These are phyloP conservation scores for Palythoa heliodiscus DNA, from an alignment of 92 coral and sea anemone genomes.

Conservation along the genomic window DNA sequence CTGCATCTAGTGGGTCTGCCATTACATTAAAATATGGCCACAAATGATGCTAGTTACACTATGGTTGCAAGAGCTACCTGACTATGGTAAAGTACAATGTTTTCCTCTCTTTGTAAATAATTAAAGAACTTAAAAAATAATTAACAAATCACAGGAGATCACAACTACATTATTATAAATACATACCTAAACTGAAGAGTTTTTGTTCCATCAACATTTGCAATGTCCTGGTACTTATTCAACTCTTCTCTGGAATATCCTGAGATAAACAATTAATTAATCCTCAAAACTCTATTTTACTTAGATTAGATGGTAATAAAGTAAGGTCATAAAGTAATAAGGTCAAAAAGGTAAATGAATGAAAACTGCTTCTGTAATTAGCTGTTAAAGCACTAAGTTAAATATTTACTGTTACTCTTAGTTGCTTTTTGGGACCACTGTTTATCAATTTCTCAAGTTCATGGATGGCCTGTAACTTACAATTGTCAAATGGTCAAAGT, in stretches of 20 bases:
- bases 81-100: background rate
- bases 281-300: background rate
- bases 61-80: background rate
- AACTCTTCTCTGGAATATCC: slow-evolving; percentile 47
- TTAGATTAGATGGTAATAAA: background rate
- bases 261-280: background rate
- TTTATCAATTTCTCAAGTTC: too few species aligned
- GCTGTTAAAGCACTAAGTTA: too few species aligned
- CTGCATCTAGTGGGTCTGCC: background rate
- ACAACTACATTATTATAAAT: background rate
- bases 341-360: too few species aligned
- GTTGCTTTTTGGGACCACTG: too few species aligned
- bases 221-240: slow-evolving; percentile 22
- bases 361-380: too few species aligned
- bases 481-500: too few species aligned
- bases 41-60: background rate
- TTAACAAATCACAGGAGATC: background rate
- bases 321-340: background rate
- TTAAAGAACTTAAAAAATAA: background rate
- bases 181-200: slow-evolving; percentile 20
- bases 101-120: background rate
- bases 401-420: too few species aligned
- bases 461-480: too few species aligned
- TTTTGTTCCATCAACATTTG: background rate
- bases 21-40: background rate